These are phyloP conservation scores for Onychostoma macrolepis DNA, from an alignment of 2,113 vertebrate species.

Conservation along the genomic window DNA sequence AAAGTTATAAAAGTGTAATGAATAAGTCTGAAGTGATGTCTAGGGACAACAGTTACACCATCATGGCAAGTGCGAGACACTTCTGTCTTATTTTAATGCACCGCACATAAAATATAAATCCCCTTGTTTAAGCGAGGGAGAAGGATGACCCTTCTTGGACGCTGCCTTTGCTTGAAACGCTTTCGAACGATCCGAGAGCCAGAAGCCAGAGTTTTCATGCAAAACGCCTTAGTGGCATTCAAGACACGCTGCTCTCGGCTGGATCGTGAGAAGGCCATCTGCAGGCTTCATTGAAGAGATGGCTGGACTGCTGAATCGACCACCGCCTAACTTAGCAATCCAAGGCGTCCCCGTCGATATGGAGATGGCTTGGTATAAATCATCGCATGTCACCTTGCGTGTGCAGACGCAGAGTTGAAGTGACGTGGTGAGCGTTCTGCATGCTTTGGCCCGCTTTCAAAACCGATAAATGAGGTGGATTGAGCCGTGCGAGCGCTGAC, in stretches of 20 bases:
- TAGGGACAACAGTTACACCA: conserved; percentile 19
- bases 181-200: background rate
- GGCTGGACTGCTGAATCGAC: conserved; percentile 21
- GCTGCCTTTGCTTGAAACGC: background rate
- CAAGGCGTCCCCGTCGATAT: background rate
- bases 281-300: conserved; percentile 3
- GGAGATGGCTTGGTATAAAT: conserved; percentile 38
- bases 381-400: background rate
- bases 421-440: conserved; percentile 8
- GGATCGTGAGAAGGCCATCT: conserved; percentile 18
- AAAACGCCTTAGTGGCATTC: background rate
- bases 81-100: conserved; percentile 18
- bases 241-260: background rate
- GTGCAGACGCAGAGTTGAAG: background rate
- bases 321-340: conserved; percentile 1
- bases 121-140: background rate
- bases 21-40: conserved; percentile 24
- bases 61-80: conserved; percentile 14
- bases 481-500: conserved; percentile 9
- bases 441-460: conserved; percentile 20
- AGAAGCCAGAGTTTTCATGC: background rate
- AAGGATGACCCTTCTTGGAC: background rate
- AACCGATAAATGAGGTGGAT: conserved; percentile 32
- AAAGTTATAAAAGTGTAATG: conserved; percentile 39
- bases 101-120: conserved; percentile 25